Evolutionary conservation across 30 jellyfish, hydroid and myxozoan genomes (phyloP), one percentile per base, ranked within the genome.

Genomic region (Calvadosia cruxmelitensis): DNA sequence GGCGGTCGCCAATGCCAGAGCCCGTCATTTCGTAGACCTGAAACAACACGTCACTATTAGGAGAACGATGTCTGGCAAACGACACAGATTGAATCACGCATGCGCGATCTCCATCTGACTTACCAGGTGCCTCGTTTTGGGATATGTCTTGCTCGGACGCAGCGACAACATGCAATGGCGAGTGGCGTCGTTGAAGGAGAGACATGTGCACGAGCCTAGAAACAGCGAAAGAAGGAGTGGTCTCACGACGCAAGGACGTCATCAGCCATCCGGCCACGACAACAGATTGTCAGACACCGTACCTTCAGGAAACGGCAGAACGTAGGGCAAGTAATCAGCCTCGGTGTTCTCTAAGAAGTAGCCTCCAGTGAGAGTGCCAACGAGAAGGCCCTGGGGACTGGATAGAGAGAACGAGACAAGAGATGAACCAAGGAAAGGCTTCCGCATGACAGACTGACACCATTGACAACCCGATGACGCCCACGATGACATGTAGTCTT

Each of bases 321-420:
- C 93, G 57, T 77, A 90, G 7, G 87, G 80, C n/a, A 70, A 29
- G 66, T 66, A 85, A 31, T 66, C 73, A 0, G 80, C 84, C n/a
- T 77, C 85, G 30, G 63, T 57, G 50, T 80, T 62, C 53, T 77
- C 94, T 78, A 90, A 63, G 52, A 82, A 91, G 78, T 89, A 74
- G 2, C 94, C 94, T 5, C 99, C 95, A 66, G 82, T 86, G 3
- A 91, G 76, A 2, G 99, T 82, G 28, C 99, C 94, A 63, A 78
- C 86, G 23, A 91, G 76, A 66, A 91, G 69, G 32, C 99, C 99
- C 67, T 78, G 84, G 29, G 94, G 74, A 33, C 97, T 87, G 33
- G 62, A 57, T 2, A 5, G 51, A 27, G 5, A 27, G 1, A 70
- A 15, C 1, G 73, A 3, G 1, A 1, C 24, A 24, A 1, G 31